A percentile compares a stretch with the other conserved stretches of the same genome.
Evolutionary conservation across 2,113 vertebrate genomes (phyloP).

Genomic region (Thermophis baileyi): DNA sequence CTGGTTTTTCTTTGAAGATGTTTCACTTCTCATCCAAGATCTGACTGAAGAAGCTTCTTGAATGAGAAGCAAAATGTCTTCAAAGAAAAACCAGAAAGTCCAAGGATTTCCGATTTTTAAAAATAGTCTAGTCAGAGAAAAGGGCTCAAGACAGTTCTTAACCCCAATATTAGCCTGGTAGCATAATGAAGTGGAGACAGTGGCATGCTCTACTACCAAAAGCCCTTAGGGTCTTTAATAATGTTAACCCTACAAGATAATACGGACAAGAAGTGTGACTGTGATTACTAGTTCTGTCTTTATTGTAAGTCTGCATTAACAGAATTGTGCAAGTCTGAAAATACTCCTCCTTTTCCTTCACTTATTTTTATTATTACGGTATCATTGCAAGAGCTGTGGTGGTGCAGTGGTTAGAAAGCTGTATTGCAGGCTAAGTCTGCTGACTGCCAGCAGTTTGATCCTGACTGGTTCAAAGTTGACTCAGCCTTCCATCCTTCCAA

Average conservation of each 20-base stretch:
- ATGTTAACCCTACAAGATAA: background rate
- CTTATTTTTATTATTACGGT: background rate
- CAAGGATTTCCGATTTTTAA: background rate
- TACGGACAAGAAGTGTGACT: background rate
- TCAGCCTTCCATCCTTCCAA: too few species aligned
- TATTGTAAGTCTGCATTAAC: background rate
- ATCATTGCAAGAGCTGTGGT: too few species aligned
- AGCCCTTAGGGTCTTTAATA: background rate
- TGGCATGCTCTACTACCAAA: background rate
- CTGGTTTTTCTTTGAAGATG: too few species aligned
- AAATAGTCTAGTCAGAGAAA: background rate
- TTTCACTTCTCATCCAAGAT: too few species aligned
- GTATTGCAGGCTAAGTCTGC: too few species aligned
- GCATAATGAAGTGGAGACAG: background rate
- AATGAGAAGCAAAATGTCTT: too few species aligned
- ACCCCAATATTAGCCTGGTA: background rate
- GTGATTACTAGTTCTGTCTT: background rate
- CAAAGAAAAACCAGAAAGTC: too few species aligned
- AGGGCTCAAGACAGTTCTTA: background rate
- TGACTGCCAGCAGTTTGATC: too few species aligned
- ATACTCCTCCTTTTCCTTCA: background rate
- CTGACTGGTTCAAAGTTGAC: too few species aligned
- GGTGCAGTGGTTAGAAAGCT: too few species aligned
- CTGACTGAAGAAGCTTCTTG: too few species aligned
- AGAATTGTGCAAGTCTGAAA: background rate